Conservation (phyloP, 2,888 invertebrate species). For the Melinaea marsaeus region DNA sequence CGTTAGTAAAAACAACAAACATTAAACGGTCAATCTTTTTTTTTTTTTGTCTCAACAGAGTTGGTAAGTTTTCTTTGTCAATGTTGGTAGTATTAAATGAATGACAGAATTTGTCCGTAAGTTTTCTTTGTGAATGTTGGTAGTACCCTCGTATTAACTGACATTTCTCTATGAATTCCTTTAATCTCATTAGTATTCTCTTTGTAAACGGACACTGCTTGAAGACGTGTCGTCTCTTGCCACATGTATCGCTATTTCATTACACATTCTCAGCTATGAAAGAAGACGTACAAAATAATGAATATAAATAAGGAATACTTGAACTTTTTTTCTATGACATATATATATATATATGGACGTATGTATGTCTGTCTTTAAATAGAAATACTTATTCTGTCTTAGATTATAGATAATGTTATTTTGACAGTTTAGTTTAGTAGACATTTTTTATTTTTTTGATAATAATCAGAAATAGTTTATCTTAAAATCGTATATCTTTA, state of each 20-base stretch:
- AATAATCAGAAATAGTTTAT: neutral
- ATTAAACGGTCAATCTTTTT: no score
- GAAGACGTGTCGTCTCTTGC: constrained; percentile 22
- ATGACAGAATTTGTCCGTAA: no score
- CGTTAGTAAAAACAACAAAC: no score
- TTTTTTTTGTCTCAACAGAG: no score
- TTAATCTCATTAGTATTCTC: constrained; percentile 62
- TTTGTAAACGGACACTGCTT: constrained; percentile 33
- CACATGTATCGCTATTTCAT: constrained; percentile 15
- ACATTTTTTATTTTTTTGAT: no score
- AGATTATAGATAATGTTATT: no score
- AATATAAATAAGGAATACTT: neutral
- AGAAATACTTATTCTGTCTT: no score
- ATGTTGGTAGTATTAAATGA: no score
- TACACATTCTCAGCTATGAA: constrained; percentile 12
- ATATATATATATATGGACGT: neutral
- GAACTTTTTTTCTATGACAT: neutral
- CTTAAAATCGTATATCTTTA: neutral
- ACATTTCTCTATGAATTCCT: constrained; percentile 31
- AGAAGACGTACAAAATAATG: constrained; percentile 7
- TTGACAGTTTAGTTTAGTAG: no score
- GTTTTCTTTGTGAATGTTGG: no score
- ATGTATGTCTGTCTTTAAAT: neutral
- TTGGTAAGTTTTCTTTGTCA: no score
- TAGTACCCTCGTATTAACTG: constrained; percentile 3